Evolutionary conservation across 2,113 vertebrate species (phyloP), one percentile per base, ranked within the genome.

Genomic region (Callorhinus ursinus): DNA sequence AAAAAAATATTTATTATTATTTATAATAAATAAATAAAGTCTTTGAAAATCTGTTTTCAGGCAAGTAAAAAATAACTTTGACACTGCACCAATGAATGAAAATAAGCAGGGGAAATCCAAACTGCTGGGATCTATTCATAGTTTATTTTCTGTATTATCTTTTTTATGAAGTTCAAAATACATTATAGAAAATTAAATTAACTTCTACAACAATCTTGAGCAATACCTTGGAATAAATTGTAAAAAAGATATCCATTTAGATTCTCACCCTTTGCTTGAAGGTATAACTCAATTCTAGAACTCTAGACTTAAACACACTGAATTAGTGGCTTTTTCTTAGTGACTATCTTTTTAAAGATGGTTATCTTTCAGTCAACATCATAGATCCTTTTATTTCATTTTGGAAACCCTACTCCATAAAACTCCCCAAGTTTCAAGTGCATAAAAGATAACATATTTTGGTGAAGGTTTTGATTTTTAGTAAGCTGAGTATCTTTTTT

Each of bases 11-110:
- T 39, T 39, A 39, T 39, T 39, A 39, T 39, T 39, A 39, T 39
- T 39, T 39, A 39, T 69, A 69, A 69, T 69, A 69, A 69, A 63
- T 63, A 63, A 63, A n/a, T 69, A 69, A n/a, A 69, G 19, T n/a
- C 67, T 69, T n/a, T 94, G 76, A 82, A 87, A 96, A 76, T 85
- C 65, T 72, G 31, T 90, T 71, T 82, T n/a, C n/a, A 57, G 65
- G 63, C 19, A 26, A 80, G n/a, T 67, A 65, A 71, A 81, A 91
- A 65, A 65, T 63, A 86, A 49, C 36, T 31, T 72, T 49, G 74
- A 46, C 31, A 31, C 3, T 26, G n/a, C 2, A 72, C 26, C 42
- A 81, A 55, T 1, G 0, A 79, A 55, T 6, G 1, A 79, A 76
- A 24, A 83, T 15, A 89, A 96, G 69, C 36, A 39, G 49, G 84